phyloP scores from a whole-genome alignment of 2,113 vertebrate species.

The Archilochus colubris region DNA sequence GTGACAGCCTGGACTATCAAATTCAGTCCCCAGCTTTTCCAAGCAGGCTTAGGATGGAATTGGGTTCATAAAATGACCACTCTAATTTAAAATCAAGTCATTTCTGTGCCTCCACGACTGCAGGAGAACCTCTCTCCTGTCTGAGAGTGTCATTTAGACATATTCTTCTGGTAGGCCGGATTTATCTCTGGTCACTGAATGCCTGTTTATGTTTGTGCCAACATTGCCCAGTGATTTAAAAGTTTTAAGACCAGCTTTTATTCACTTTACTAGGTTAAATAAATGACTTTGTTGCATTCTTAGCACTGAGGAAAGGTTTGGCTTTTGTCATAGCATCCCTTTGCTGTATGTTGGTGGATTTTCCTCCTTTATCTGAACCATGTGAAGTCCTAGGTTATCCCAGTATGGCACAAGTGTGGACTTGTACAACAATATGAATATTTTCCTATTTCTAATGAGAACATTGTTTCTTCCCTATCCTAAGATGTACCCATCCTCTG shows the following conservation, averaged over 20 bases:
- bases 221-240: neutral
- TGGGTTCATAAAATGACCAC: neutral
- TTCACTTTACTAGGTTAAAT: neutral
- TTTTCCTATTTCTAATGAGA: neutral
- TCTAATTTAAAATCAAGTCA: neutral
- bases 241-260: neutral
- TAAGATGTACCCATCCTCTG: neutral
- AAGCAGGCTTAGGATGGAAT: fast-evolving
- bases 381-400: neutral
- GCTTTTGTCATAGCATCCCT: fast-evolving
- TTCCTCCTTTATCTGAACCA: neutral
- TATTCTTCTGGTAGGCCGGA: neutral
- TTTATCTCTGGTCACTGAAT: neutral
- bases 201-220: neutral
- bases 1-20: neutral
- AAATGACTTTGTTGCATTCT: neutral
- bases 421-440: neutral
- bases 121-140: neutral
- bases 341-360: neutral
- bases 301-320: neutral
- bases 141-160: neutral
- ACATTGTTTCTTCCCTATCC: neutral
- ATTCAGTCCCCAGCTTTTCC: neutral
- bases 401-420: neutral
- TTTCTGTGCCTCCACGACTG: neutral